Evolutionary conservation across 2,888 invertebrate genomes (phyloP), one percentile per base, ranked within the genome.

Genomic region (Tillus elongatus): DNA sequence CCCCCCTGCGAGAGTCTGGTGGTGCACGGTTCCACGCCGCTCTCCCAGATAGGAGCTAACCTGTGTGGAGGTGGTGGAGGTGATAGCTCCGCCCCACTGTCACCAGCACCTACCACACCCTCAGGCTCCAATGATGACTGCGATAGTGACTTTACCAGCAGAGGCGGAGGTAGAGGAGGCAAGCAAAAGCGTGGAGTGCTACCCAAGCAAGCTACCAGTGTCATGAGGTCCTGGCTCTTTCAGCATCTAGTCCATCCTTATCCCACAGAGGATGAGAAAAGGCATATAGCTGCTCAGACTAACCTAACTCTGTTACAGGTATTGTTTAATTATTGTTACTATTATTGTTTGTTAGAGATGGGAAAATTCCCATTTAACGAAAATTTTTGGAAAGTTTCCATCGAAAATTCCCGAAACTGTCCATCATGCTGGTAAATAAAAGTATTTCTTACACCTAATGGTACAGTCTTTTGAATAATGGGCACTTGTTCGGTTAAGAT

Each of bases 241-340:
- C 91, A 93, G 63, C 93, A 95, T 66, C 75, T 95, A 56, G 91
- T 92, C 90, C 92, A 92, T 68, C 92, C 92, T 1, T 93, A 93
- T 62, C 93, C 93, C 0, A 91, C 91, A 33, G 92, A 92, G 64
- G 92, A 92, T 57, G 91, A 93, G 63, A 93, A 93, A 63, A 77
- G 89, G 16, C 80, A 86, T 44, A 82, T 93, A 41, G 90, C 91
- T 2, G 79, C 81, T 14, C 87, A 91, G 63, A 92, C 92, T 19
- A 81, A 90, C 54, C 74, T 93, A 38, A 91, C 91, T 1, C 67
- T 90, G 34, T 71, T 89, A 30, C 89, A 89, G 65, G n/a, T n/a
- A n/a, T n/a, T n/a, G n/a, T n/a, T n/a, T n/a, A n/a, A n/a, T n/a
- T n/a, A n/a, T n/a, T n/a, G n/a, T n/a, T n/a, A n/a, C n/a, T n/a